Base-by-base conservation (phyloP, 2,888 invertebrate species). In the Drosophila subquinaria region DNA sequence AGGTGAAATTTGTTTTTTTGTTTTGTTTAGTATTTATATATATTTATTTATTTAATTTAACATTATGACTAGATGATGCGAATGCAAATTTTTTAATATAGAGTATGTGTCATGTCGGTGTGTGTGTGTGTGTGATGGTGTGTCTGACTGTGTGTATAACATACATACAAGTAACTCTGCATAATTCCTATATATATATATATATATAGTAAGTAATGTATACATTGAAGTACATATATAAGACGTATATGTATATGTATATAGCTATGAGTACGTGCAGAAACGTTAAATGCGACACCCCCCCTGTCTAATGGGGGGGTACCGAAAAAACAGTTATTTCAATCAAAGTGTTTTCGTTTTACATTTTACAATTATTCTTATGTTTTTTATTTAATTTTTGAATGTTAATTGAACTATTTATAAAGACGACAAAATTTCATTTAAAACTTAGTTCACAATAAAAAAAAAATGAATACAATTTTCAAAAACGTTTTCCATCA, bases 321-420 rank as follows among this genome's bases (percentile, higher is more conserved):
- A 23, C 45, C 56, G 56, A 57, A 57, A 69, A 69, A 73, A 71
- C 64, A 56, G n/a, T 59, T 67, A 63, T 63, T 62, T 38, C 51
- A 72, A 69, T 55, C 42, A 35, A 43, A 62, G 45, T 36, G 42
- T 40, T 42, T 53, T 40, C 17, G 36, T 48, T 35, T 53, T 15
- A 10, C 30, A 55, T 55, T 50, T 15, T 20, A 10, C 30, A 55
- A 48, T 50, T 15, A n/a, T n/a, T 9, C 17, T 50, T 38, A 0
- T 30, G n/a, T 48, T 35, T 40, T 17, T 17, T 17, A 48, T 27
- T 33, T 53, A 42, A 48, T 53, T 48, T 59, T 23, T 17, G 36
- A 38, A 69, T 64, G 36, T 52, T 59, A 75, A 75, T 75, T 75
- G 66, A 75, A 75, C 75, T 75, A 75, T 75, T 70, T 63, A 20